phyloP scores from a whole-genome alignment of 2,113 vertebrate genomes.

The Spizaetus ornatus region DNA sequence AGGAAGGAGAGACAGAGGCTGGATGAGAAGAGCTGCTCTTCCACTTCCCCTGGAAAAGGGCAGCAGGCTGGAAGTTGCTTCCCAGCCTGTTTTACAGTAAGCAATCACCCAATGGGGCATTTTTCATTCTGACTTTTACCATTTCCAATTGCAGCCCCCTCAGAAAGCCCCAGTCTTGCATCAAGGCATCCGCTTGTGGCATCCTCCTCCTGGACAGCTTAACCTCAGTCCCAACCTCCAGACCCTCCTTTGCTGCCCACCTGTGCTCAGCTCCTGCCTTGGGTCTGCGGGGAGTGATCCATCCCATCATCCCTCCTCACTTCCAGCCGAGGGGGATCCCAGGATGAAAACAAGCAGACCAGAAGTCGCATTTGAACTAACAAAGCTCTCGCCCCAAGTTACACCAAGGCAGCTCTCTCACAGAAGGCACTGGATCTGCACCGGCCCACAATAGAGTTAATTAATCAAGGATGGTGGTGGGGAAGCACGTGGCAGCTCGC shows the following conservation, averaged over 20 bases:
- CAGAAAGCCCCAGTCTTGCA: not conserved
- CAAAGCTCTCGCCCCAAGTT: not conserved
- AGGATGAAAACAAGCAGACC: not conserved
- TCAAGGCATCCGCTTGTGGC: too few species aligned
- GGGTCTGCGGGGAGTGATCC: not conserved
- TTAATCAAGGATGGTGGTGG: rapidly evolving
- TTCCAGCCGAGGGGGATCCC: not conserved
- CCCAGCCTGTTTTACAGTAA: not conserved
- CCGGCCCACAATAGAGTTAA: rapidly evolving
- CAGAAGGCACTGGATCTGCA: not conserved
- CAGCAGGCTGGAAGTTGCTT: not conserved
- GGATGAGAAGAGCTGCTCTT: not conserved
- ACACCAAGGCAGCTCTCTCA: not conserved
- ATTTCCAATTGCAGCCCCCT: not conserved
- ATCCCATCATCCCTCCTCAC: rapidly evolving
- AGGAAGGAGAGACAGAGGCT: not conserved
- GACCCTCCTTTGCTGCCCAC: rapidly evolving
- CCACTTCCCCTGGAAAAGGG: not conserved
- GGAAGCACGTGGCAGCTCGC: rapidly evolving
- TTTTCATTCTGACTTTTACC: not conserved
- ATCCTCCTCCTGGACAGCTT: not conserved
- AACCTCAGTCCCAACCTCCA: not conserved
- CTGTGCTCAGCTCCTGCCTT: not conserved
- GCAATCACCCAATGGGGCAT: not conserved
- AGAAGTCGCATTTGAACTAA: not conserved